A percentile compares a stretch with the other conserved stretches of the same genome.
These are phyloP conservation scores for Tapera naevia DNA, from an alignment of 2,797 vertebrate species.

Conservation along the genomic window DNA sequence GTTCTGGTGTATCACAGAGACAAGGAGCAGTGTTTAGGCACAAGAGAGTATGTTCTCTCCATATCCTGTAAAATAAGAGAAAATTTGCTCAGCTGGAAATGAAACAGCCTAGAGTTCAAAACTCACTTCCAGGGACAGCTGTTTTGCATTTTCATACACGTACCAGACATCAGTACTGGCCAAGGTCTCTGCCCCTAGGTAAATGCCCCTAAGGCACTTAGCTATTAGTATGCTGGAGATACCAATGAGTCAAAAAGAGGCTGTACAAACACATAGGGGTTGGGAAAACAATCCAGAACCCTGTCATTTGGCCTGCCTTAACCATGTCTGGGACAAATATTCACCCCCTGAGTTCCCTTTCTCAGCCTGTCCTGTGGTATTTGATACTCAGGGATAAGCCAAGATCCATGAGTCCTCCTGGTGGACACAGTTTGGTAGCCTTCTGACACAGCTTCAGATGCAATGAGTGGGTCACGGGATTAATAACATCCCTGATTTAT, in stretches of 20 bases:
- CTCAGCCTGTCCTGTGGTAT: background rate
- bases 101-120: conserved; percentile 35
- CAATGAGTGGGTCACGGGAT: background rate
- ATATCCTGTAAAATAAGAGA: conserved; percentile 17
- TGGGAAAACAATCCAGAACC: background rate
- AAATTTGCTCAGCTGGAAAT: conserved; percentile 57
- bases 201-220: background rate
- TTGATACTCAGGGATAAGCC: background rate
- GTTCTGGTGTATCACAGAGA: conserved; percentile 45
- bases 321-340: background rate
- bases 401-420: background rate
- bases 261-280: background rate
- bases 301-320: background rate
- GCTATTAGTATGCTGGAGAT: background rate
- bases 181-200: background rate
- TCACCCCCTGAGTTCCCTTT: background rate
- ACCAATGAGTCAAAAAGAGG: background rate
- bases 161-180: background rate
- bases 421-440: background rate
- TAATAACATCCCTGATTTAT: background rate
- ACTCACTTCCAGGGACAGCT: background rate
- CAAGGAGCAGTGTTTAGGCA: conserved; percentile 13
- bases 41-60: conserved; percentile 33
- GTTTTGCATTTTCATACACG: background rate
- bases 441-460: background rate